Percentiles rank a stretch among this genome's conserved stretches.
Evolutionary conservation across 2,888 invertebrate genomes (phyloP).

Genomic region (Aelia acuminata): DNA sequence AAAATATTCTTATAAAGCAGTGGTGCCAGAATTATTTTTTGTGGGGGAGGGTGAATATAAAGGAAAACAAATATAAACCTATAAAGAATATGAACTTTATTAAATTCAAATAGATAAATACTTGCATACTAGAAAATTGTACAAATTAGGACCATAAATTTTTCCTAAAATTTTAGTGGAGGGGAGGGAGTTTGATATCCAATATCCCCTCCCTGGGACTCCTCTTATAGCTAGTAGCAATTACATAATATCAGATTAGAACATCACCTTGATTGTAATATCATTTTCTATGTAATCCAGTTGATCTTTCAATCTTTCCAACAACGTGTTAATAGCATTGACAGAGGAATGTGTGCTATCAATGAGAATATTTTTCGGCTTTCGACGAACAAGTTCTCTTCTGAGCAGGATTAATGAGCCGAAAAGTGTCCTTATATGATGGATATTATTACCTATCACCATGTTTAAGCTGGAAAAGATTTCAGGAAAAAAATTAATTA

Average conservation of each 20-base stretch:
- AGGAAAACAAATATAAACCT: too few species aligned
- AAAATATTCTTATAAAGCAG: too few species aligned
- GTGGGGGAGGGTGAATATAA: too few species aligned
- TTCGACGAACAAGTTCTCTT: neutral
- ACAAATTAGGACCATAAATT: too few species aligned
- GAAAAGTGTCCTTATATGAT: conserved; percentile 32
- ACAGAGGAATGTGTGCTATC: conserved; percentile 45
- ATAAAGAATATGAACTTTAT: too few species aligned
- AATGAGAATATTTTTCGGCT: conserved; percentile 22
- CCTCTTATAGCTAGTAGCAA: neutral
- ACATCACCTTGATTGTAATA: conserved; percentile 31
- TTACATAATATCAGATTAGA: neutral
- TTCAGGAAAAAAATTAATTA: neutral
- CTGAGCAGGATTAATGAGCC: conserved; percentile 36
- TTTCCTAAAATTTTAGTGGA: too few species aligned
- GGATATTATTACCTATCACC: conserved; percentile 50
- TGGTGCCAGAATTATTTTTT: too few species aligned
- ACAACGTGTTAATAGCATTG: neutral
- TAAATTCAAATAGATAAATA: too few species aligned
- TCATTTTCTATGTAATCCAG: conserved; percentile 48
- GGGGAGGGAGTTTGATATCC: too few species aligned
- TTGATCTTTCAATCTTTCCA: neutral
- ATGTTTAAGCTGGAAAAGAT: conserved; percentile 50
- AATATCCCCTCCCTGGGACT: too few species aligned
- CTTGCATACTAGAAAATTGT: too few species aligned